Conservation (phyloP, 2,888 invertebrate genomes). For the Dryobotodes eremita region DNA sequence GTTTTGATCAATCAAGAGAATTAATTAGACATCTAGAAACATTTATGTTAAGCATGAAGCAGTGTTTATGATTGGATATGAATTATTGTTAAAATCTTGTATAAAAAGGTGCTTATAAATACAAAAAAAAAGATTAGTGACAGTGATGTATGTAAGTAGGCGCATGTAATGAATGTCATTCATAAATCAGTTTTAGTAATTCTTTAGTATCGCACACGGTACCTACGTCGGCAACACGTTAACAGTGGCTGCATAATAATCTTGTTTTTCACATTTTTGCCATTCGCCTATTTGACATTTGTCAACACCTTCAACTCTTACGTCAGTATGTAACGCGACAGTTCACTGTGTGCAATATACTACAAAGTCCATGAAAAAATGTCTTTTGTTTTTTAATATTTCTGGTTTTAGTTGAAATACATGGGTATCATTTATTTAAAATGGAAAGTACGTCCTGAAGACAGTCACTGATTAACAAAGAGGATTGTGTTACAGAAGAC, state of each 20-base stretch:
- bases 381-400: constrained; percentile 31
- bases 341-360: constrained; percentile 10
- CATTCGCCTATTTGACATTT: constrained; percentile 15
- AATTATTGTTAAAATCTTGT: constrained; percentile 7
- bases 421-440: constrained; percentile 45
- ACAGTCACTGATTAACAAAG: constrained; percentile 33
- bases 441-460: constrained; percentile 49
- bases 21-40: constrained; percentile 1
- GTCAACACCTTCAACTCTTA: constrained; percentile 36
- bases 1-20: not conserved
- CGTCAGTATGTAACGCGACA: constrained; percentile 14
- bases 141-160: constrained; percentile 29
- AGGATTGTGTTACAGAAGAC: constrained; percentile 39
- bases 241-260: not conserved
- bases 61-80: constrained; percentile 1
- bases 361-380: constrained; percentile 26
- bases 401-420: constrained; percentile 24
- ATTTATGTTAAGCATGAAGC: constrained; percentile 4
- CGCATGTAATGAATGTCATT: constrained; percentile 29
- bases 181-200: constrained; percentile 34
- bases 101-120: not conserved
- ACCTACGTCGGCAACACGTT: not conserved
- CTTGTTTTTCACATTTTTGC: constrained; percentile 2
- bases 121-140: constrained; percentile 1
- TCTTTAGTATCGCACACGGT: not conserved